Evolutionary conservation across 2,113 vertebrate species (phyloP), one percentile per base, ranked within the genome.

Genomic region (Burhinus bistriatus): DNA sequence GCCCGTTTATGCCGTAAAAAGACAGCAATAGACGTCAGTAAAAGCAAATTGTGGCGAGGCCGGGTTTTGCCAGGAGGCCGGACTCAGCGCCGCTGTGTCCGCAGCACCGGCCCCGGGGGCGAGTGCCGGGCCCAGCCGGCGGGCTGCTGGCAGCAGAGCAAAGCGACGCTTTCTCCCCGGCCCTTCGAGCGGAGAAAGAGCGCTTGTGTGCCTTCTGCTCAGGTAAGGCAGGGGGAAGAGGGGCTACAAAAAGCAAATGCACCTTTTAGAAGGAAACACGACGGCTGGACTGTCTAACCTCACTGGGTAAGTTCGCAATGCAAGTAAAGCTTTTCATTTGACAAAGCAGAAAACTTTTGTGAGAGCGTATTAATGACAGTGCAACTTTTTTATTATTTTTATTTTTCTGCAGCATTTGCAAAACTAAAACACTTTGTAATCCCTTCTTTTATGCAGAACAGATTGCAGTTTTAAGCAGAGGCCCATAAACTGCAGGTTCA

Each of bases 371-470:
- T 96, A 98, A 98, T 89, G 92, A 92, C 97, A 90, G 96, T 70
- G 91, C 95, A 96, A 97, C 96, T 97, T 96, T 97, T 83, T 93
- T 92, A 90, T 87, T 95, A 90, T 95, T 95, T 97, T 96, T 96
- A 93, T 97, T 95, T 93, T 97, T 95, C 97, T 97, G 93, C 95
- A 96, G 94, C 94, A 96, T 97, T 97, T 97, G 98, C 95, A 97
- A 95, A 98, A 98, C 97, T 68, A 89, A 97, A 97, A 52, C 96
- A 96, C 97, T 97, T 97, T 96, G 97, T 97, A 97, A 98, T 97
- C 97, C 97, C 91, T 96, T 91, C 98, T 97, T 98, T 98, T 98
- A 98, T 97, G 98, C 95, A 97, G 98, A 98, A 98, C 98, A 98
- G 98, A 98, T 97, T 98, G 98, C 95, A 87, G 96, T 97, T 98